A percentile compares a stretch with the other conserved stretches of the same genome.
Evolutionary conservation across 1,140 invertebrate genomes (phyloP).

Genomic region (Sitobion miscanthi): DNA sequence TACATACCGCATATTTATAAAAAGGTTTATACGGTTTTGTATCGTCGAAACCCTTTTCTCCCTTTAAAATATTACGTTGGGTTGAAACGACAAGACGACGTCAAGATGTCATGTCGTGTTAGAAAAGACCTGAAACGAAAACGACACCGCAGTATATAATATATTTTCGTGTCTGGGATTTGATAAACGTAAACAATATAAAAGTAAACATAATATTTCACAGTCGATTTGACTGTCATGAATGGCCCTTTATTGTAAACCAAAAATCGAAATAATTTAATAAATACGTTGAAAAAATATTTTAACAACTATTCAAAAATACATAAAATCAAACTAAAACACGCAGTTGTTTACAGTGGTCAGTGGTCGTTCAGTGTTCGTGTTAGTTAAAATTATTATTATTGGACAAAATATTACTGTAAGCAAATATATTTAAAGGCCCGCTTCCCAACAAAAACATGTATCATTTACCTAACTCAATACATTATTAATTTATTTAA

Average conservation of each 20-base stretch:
- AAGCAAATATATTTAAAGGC: neutral
- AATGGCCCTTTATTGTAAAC: neutral
- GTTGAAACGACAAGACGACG: neutral
- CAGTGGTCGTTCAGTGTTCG: too few species aligned
- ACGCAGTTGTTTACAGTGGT: too few species aligned
- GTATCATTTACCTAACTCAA: neutral
- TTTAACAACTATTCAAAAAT: neutral
- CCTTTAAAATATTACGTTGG: neutral
- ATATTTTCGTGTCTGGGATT: neutral
- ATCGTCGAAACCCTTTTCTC: neutral
- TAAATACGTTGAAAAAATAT: neutral
- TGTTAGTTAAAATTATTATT: too few species aligned
- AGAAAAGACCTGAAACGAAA: neutral
- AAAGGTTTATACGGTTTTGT: neutral
- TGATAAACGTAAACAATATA: neutral
- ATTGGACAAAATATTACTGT: neutral
- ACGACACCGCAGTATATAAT: neutral
- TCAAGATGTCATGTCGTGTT: neutral
- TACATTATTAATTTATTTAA: neutral
- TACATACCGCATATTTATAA: neutral
- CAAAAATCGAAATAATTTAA: neutral
- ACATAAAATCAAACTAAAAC: neutral
- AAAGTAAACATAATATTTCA: conserved; percentile 21
- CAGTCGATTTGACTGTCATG: neutral
- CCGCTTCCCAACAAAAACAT: neutral